Percentiles rank a stretch among this genome's conserved stretches.
These are phyloP conservation scores for Chymomyza caudatula DNA, from an alignment of 2,888 invertebrate genomes.

Conservation along the genomic window DNA sequence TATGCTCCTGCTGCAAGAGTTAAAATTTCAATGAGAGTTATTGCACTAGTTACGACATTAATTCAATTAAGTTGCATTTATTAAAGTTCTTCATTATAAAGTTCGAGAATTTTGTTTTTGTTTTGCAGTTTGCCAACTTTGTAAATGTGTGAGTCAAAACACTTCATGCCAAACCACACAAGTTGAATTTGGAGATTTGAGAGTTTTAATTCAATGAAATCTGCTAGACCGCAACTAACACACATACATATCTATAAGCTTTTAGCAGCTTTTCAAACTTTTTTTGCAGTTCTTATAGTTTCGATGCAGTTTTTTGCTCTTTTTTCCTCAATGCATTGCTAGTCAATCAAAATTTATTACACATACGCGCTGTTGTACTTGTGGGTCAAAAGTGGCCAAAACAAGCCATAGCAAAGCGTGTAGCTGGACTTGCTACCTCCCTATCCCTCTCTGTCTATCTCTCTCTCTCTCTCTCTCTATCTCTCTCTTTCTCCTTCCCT, in stretches of 20 bases:
- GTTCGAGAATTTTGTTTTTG: neutral
- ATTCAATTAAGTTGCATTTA: neutral
- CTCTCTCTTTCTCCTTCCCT: neutral
- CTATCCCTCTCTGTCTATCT: neutral
- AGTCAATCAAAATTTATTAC: conserved; percentile 70
- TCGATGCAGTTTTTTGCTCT: conserved; percentile 8
- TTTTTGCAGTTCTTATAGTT: conserved; percentile 1
- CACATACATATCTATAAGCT: neutral
- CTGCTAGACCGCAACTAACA: conserved; percentile 2
- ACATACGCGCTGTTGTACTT: conserved; percentile 52
- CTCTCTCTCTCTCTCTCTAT: neutral
- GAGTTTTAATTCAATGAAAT: conserved; percentile 32
- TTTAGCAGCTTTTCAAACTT: conserved; percentile 24
- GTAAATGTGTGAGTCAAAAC: neutral
- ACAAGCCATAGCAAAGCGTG: neutral
- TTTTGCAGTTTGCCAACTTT: neutral
- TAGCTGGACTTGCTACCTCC: neutral
- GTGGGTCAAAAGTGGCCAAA: neutral
- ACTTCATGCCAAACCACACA: neutral
- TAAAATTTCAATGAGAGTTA: too few relatives aligned
- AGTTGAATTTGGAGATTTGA: conserved; percentile 43
- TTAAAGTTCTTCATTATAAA: neutral
- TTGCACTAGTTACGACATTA: too few relatives aligned
- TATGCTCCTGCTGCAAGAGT: too few relatives aligned
- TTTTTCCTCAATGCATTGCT: conserved; percentile 48